Conservation (phyloP, 2,888 invertebrate genomes). For the Abrostola tripartita region DNA sequence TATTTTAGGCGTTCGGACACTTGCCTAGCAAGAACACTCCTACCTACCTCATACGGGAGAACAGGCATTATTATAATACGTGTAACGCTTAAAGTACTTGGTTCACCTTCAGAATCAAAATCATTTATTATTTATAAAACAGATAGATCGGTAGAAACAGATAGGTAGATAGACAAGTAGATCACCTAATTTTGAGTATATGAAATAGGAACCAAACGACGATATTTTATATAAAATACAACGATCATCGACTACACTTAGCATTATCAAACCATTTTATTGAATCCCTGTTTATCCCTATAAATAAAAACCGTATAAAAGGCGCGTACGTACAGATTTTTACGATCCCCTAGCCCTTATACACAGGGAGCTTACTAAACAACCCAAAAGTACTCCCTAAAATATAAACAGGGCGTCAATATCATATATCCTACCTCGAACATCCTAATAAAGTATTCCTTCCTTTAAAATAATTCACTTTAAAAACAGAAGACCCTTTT, state of each 20-base stretch:
- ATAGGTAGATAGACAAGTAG: too few relatives aligned
- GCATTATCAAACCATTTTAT: constrained; percentile 42
- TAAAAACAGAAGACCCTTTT: constrained; percentile 67
- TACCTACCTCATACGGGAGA: too few relatives aligned
- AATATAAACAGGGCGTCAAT: constrained; percentile 45
- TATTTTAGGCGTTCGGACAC: too few relatives aligned
- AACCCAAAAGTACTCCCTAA: constrained; percentile 27
- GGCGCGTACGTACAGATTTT: constrained; percentile 46
- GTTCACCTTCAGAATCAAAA: too few relatives aligned
- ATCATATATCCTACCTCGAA: constrained; percentile 37
- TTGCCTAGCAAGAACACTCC: too few relatives aligned
- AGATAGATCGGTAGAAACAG: too few relatives aligned
- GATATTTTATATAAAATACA: constrained; percentile 28
- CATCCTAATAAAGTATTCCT: constrained; percentile 51
- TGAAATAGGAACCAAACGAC: not conserved
- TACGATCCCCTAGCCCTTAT: constrained; percentile 44
- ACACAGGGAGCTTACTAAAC: constrained; percentile 35
- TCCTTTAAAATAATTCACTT: constrained; percentile 70
- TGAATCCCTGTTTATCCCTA: constrained; percentile 36
- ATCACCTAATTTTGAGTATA: too few relatives aligned
- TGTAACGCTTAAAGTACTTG: too few relatives aligned
- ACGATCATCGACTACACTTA: constrained; percentile 21
- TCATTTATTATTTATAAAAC: too few relatives aligned
- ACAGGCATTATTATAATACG: too few relatives aligned
- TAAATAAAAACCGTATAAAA: constrained; percentile 51